These are phyloP conservation scores for Pseudopodoces humilis DNA, from an alignment of 2,113 vertebrate genomes.

Conservation along the genomic window DNA sequence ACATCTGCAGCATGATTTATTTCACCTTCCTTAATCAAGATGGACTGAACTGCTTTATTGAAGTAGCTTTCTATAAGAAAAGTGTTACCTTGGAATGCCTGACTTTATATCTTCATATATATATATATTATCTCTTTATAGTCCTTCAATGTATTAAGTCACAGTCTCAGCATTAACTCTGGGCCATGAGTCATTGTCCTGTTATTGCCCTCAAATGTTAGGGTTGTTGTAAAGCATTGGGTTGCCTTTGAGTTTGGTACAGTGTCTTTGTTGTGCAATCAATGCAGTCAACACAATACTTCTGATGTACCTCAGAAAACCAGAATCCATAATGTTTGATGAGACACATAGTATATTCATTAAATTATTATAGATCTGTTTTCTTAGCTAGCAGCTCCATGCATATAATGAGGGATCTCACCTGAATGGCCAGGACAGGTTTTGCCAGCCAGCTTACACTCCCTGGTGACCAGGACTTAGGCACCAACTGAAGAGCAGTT, in stretches of 20 bases:
- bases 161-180: background rate
- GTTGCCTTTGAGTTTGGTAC: background rate
- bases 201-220: background rate
- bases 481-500: background rate
- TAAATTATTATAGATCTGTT: background rate
- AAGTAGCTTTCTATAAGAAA: background rate
- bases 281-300: background rate
- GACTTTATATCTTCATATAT: background rate
- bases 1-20: background rate
- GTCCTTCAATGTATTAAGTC: background rate
- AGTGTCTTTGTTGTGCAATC: background rate
- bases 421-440: background rate
- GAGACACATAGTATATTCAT: background rate
- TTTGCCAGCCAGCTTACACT: background rate
- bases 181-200: background rate
- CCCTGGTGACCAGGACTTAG: background rate
- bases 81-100: background rate
- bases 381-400: background rate
- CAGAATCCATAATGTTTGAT: background rate
- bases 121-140: background rate
- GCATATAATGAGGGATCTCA: background rate
- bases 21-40: background rate
- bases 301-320: background rate
- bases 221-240: background rate
- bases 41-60: background rate